These are phyloP conservation scores for Protobothrops mucrosquamatus DNA, from an alignment of 2,113 vertebrate genomes.

Conservation along the genomic window DNA sequence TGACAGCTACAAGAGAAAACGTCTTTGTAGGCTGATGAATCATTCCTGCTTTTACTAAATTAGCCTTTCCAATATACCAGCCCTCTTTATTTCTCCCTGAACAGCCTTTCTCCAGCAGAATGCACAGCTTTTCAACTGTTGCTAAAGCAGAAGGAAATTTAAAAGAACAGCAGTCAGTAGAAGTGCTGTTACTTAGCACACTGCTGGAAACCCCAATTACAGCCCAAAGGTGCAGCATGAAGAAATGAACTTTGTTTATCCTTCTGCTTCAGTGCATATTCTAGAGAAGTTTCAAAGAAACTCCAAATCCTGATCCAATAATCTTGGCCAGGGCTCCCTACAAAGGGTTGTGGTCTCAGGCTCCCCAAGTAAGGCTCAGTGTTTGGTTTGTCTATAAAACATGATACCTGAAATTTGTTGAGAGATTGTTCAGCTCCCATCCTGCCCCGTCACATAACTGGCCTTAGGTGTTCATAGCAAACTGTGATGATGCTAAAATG, in stretches of 20 bases:
- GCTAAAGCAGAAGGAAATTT: background rate
- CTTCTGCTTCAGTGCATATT: background rate
- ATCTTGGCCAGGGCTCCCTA: background rate
- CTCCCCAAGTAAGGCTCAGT: background rate
- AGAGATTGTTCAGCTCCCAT: background rate
- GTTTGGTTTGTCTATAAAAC: background rate
- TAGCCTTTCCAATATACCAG: background rate
- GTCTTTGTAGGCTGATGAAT: background rate
- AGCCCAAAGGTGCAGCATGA: background rate
- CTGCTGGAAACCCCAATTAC: background rate
- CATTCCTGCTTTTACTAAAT: background rate
- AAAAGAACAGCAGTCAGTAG: background rate
- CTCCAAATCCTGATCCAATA: background rate
- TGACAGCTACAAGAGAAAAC: background rate
- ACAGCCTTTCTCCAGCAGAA: background rate
- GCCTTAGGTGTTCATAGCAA: background rate
- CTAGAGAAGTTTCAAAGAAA: background rate
- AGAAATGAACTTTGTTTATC: background rate
- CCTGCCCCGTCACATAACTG: background rate
- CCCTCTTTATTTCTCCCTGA: background rate
- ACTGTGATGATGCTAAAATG: background rate
- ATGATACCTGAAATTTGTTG: background rate
- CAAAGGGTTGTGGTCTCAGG: background rate
- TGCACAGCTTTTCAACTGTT: background rate
- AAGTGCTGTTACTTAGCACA: background rate